Conservation (phyloP, 2,113 vertebrate species). For the Calyptommatus sinebrachiatus region DNA sequence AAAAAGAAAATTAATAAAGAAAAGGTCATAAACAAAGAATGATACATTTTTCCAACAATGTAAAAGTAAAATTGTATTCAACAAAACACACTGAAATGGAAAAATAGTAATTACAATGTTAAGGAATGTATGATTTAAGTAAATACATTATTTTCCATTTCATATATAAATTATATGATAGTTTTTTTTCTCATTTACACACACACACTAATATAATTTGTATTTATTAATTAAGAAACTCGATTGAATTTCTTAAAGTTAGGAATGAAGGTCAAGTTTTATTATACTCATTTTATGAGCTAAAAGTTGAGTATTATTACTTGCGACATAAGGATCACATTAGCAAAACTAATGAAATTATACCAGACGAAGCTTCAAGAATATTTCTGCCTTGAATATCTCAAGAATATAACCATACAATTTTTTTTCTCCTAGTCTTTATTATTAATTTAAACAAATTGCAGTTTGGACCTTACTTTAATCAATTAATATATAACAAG, state of each 20-base stretch:
- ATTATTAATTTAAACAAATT: conserved; percentile 43
- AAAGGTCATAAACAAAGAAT: too few species aligned
- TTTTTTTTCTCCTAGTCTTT: conserved; percentile 24
- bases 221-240: conserved; percentile 13
- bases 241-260: conserved; percentile 2
- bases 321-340: conserved; percentile 11
- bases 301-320: conserved; percentile 16
- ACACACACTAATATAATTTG: neutral
- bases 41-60: too few species aligned
- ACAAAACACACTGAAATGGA: neutral
- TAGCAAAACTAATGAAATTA: conserved; percentile 24
- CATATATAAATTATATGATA: neutral
- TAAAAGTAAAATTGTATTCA: too few species aligned
- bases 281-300: conserved; percentile 9
- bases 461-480: rapidly evolving
- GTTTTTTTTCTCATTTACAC: neutral
- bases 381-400: conserved; percentile 19
- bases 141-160: neutral
- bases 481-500: conserved; percentile 30
- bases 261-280: conserved; percentile 5
- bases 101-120: neutral
- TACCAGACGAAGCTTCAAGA: conserved; percentile 1
- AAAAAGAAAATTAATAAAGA: too few species aligned
- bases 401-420: neutral
- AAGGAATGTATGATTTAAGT: neutral